A percentile compares a stretch with the other conserved stretches of the same genome.
phyloP scores from a whole-genome alignment of 2,113 vertebrate genomes.

The Rhinopomastus cyanomelas region DNA sequence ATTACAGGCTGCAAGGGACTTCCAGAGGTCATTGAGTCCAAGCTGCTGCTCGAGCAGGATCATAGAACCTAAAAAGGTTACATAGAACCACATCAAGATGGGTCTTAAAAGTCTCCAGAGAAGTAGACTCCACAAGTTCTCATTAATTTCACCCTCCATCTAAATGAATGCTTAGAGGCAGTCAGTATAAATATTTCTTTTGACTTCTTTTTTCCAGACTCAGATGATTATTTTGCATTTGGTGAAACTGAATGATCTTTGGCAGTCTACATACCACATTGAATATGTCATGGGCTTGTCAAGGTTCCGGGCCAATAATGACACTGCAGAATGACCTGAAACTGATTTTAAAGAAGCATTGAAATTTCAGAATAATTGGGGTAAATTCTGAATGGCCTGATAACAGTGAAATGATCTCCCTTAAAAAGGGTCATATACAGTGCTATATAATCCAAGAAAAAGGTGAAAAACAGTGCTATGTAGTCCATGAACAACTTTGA shows the following conservation, averaged over 20 bases:
- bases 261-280: background rate
- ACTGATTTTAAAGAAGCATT: background rate
- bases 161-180: background rate
- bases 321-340: background rate
- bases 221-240: background rate
- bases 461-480: background rate
- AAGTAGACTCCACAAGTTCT: too few species aligned
- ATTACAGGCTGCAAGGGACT: too few species aligned
- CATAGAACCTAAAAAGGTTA: too few species aligned
- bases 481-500: slow-evolving; percentile 6
- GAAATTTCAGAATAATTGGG: background rate
- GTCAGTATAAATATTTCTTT: background rate
- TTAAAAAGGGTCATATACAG: background rate
- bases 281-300: background rate
- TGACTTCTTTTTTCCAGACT: background rate
- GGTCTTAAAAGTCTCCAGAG: too few species aligned
- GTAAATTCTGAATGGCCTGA: background rate
- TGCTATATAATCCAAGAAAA: background rate
- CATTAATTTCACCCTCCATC: background rate
- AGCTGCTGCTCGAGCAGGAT: too few species aligned
- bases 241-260: background rate
- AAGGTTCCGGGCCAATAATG: background rate
- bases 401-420: background rate
- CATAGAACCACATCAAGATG: too few species aligned
- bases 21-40: too few species aligned